Base-by-base conservation (phyloP, 2,888 invertebrate species). In the Stenchaetothrips biformis region DNA sequence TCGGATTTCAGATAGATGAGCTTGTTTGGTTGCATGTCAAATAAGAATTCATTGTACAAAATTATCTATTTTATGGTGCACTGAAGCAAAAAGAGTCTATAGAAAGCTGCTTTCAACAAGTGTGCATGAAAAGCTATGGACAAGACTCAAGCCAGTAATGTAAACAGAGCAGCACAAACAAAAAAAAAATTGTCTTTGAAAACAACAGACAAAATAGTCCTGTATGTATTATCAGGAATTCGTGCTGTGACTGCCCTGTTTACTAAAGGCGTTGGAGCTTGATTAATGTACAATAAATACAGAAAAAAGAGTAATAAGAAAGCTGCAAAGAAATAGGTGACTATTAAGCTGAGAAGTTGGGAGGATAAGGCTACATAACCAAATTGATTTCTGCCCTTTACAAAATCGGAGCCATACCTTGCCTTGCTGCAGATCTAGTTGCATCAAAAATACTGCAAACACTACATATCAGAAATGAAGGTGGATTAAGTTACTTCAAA, bases 281-380 rank as follows among this genome's bases (percentile, higher is more conserved):
- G 67, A 74, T 74, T 74, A 74, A 74, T 74, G 67, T 25, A 74
- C 67, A 74, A 25, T 74, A 74, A 74, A 74, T 21, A 25, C 21
- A 74, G 25, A 25, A 74, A 8, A 74, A 74, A 74, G 67, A 74
- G 21, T 9, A 74, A 25, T 25, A 74, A 74, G 67, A 59, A 59
- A 74, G 67, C 67, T 74, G 67, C 21, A 74, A 74, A 74, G 67
- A 74, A 74, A 74, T 74, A 25, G 67, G 21, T 74, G 67, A 74
- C 67, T 74, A 74, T 74, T 74, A 74, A 74, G 67, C 67, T 74
- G 67, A 74, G 67, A 74, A 74, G 67, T 74, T 74, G 67, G 67
- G 67, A 74, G 67, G 67, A 74, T 74, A 74, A 74, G 67, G 67
- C 67, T 74, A 25, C 25, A 25, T 74, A 74, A 74, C 67, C 21